Percentiles rank a stretch among this genome's conserved stretches.
These are phyloP conservation scores for Stegostoma tigrinum DNA, from an alignment of 2,113 vertebrate genomes.

Conservation along the genomic window DNA sequence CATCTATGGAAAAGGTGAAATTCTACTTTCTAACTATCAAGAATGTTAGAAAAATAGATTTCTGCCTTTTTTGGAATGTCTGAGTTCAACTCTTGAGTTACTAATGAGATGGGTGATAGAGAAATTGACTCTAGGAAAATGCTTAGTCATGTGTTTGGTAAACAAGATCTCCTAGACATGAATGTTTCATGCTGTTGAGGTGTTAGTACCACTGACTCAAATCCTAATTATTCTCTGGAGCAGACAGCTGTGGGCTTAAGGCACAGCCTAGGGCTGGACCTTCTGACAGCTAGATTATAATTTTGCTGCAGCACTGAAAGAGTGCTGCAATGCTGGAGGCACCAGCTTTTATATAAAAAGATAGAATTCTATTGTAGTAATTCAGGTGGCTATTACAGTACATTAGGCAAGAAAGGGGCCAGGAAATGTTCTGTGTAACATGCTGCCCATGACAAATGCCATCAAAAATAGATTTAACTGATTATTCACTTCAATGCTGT, in stretches of 20 bases:
- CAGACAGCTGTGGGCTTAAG: not conserved
- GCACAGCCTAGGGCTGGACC: not conserved
- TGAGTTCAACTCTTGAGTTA: not conserved
- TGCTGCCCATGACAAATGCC: not conserved
- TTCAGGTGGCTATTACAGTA: not conserved
- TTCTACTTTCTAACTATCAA: too few species aligned
- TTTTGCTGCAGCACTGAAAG: not conserved
- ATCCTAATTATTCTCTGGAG: not conserved
- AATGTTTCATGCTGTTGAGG: not conserved
- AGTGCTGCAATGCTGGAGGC: not conserved
- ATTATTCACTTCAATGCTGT: constrained; percentile 23
- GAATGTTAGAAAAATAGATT: not conserved
- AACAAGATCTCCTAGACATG: too few species aligned
- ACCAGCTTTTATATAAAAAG: not conserved
- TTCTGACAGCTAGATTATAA: not conserved
- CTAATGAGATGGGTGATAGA: not conserved
- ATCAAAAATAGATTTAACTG: constrained; percentile 6
- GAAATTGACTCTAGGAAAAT: not conserved
- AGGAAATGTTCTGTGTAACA: not conserved
- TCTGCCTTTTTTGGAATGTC: not conserved
- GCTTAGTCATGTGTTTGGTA: not conserved
- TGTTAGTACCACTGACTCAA: not conserved
- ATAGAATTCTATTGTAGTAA: not conserved
- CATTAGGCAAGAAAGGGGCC: not conserved
- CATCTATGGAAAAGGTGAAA: not conserved